Conservation (phyloP, 2,797 vertebrate genomes). For the Epinephelus malabaricus region DNA sequence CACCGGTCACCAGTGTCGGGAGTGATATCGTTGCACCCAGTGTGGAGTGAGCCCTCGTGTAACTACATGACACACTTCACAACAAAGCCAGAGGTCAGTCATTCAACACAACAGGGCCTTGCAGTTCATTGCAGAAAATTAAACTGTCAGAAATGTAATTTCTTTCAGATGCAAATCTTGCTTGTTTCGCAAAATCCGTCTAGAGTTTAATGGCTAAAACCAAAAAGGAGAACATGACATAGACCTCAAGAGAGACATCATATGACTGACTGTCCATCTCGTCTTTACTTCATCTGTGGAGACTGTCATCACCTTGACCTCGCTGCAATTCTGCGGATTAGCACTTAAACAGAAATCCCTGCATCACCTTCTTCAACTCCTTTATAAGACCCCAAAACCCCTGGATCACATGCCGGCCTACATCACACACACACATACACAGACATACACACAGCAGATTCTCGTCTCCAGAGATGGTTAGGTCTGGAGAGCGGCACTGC, state of each 20-base stretch:
- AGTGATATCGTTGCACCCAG: conserved; percentile 60
- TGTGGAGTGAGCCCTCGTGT: conserved; percentile 62
- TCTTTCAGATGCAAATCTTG: background rate
- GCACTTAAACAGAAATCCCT: conserved; percentile 47
- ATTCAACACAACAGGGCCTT: background rate
- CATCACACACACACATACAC: conserved; percentile 32
- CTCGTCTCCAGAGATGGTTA: conserved; percentile 77
- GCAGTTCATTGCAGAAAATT: background rate
- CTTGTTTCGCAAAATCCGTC: no score
- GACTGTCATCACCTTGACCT: conserved; percentile 37
- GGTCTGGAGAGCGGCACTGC: conserved; percentile 67
- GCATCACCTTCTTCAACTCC: conserved; percentile 33
- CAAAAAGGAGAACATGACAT: background rate
- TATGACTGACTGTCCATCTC: conserved; percentile 2
- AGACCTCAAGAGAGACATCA: background rate
- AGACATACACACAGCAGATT: conserved; percentile 33
- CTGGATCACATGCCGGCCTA: conserved; percentile 52
- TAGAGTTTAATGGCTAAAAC: background rate
- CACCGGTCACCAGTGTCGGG: conserved; percentile 59
- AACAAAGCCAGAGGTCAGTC: conserved; percentile 63
- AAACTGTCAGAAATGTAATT: background rate
- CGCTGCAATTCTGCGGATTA: conserved; percentile 41
- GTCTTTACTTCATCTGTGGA: conserved; percentile 16
- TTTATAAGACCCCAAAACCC: conserved; percentile 56
- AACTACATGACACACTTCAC: conserved; percentile 65